phyloP scores from a whole-genome alignment of 2,797 vertebrate genomes.

The Macropodus opercularis region DNA sequence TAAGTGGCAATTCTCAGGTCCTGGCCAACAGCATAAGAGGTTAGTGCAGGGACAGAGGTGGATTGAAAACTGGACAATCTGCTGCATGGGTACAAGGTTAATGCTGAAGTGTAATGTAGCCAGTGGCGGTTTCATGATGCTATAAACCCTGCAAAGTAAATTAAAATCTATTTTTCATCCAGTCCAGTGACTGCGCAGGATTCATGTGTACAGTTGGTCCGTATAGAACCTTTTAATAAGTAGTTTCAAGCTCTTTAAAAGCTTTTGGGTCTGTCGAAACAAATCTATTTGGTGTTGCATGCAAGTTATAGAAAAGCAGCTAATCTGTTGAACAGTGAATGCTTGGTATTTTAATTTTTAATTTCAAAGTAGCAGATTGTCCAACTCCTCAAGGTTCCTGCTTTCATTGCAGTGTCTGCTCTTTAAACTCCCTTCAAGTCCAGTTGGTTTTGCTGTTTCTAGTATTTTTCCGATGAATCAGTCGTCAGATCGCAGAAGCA shows the following conservation, averaged over 20 bases:
- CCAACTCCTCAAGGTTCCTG: not conserved
- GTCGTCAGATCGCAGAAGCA: too few relatives aligned
- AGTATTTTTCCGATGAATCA: too few relatives aligned
- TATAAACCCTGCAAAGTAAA: not conserved
- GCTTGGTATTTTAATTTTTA: not conserved
- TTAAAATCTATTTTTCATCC: constrained; percentile 6
- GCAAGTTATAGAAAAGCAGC: not conserved
- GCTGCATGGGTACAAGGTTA: not conserved
- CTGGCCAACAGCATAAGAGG: not conserved
- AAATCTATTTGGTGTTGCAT: too few relatives aligned
- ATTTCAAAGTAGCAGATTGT: not conserved
- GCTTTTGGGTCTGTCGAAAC: not conserved
- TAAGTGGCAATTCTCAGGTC: constrained; percentile 19
- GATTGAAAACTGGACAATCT: constrained; percentile 9
- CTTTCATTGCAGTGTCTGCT: too few relatives aligned
- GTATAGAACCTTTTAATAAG: not conserved
- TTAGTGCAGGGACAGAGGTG: constrained; percentile 1
- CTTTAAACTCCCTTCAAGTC: too few relatives aligned
- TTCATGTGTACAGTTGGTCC: not conserved
- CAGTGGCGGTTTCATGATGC: not conserved
- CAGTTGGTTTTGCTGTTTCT: too few relatives aligned
- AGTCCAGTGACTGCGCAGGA: not conserved
- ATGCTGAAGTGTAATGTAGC: constrained; percentile 2
- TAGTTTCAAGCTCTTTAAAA: too few relatives aligned
- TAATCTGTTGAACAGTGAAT: not conserved